Evolutionary conservation across 2,797 vertebrate species (phyloP).

Genomic region (Parambassis ranga): DNA sequence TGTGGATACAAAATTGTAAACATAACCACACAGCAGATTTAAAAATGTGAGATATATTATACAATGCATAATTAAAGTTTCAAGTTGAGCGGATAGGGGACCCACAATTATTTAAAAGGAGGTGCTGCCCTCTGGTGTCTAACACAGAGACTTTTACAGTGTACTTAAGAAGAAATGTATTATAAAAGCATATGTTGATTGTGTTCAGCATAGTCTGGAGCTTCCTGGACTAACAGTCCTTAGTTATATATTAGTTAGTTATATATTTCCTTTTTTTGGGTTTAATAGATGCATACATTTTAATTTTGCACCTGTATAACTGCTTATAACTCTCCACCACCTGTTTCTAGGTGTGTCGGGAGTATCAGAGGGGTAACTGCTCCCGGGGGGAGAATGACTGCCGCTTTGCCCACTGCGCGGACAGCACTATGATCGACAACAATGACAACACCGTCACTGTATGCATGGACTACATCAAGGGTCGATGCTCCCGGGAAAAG

Average conservation of each 20-base stretch:
- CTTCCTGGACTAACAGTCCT: not conserved
- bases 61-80: too few species aligned
- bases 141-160: not conserved
- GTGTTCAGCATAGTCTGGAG: not conserved
- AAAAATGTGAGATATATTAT: too few species aligned
- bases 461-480: conserved; percentile 99
- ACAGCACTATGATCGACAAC: conserved; percentile 99
- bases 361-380: conserved; percentile 98
- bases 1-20: not conserved
- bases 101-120: conserved; percentile 48
- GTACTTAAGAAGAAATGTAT: not conserved
- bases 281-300: too few species aligned
- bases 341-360: conserved; percentile 88
- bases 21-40: not conserved
- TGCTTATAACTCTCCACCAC: not conserved
- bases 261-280: not conserved
- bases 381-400: conserved; percentile 96
- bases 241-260: too few species aligned
- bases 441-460: conserved; percentile 98
- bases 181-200: not conserved
- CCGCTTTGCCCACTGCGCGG: conserved; percentile 93
- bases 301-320: too few species aligned
- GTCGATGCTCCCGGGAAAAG: conserved; percentile 97
- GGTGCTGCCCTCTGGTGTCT: conserved; percentile 76
- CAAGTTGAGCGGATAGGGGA: too few species aligned